Conservation (phyloP, 2,113 vertebrate species). For the Ameiurus melas region DNA sequence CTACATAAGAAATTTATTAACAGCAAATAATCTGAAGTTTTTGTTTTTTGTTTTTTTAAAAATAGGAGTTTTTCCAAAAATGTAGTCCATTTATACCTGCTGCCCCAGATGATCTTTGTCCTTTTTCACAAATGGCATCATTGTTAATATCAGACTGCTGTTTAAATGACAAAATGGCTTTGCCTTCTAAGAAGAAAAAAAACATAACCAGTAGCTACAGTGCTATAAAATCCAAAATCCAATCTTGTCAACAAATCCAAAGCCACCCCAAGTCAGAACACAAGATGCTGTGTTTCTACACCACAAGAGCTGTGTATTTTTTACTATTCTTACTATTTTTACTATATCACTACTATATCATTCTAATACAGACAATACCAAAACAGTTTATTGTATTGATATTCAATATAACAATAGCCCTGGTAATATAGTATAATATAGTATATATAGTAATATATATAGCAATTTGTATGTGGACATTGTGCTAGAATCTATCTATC, state of each 20-base stretch:
- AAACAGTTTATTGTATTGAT: neutral
- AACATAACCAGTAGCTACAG: neutral
- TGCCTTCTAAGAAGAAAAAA: neutral
- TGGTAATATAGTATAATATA: neutral
- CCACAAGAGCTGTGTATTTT: neutral
- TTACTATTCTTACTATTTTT: no score
- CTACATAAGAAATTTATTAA: neutral
- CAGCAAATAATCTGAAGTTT: neutral
- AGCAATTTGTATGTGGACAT: neutral
- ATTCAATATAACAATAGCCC: neutral
- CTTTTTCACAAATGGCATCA: neutral
- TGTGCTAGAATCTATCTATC: neutral
- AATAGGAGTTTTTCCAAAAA: neutral
- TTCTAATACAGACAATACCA: neutral
- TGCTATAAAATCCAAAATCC: neutral
- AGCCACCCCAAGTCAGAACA: neutral
- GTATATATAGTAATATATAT: neutral
- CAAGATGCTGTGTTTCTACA: neutral
- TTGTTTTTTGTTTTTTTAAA: neutral
- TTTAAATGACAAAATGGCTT: neutral
- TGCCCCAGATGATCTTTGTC: neutral
- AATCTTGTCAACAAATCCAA: neutral
- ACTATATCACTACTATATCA: no score
- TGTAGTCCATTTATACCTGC: neutral
- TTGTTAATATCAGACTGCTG: neutral